phyloP scores from a whole-genome alignment of 2,888 invertebrate species.

The Campoletis raptor region DNA sequence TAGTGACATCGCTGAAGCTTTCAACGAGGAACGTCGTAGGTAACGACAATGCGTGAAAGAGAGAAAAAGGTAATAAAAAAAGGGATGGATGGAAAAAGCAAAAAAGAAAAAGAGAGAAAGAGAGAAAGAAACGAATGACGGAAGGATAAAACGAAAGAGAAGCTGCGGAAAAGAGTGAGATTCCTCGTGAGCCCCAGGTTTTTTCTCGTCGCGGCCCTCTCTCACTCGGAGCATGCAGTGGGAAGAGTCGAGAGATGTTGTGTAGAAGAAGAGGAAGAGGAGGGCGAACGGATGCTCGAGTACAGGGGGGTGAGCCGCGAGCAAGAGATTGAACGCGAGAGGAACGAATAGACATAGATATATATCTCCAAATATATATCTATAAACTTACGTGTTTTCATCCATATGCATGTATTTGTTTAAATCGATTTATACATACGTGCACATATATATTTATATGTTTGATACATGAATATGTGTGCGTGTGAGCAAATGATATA shows the following conservation, averaged over 20 bases:
- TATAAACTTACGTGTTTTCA: neutral
- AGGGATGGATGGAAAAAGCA: neutral
- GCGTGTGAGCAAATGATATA: neutral
- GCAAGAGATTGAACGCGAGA: constrained; percentile 62
- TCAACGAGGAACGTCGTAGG: constrained; percentile 1
- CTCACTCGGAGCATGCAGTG: constrained; percentile 40
- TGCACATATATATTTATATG: constrained; percentile 15
- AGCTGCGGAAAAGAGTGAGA: constrained; percentile 34
- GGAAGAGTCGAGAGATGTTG: constrained; percentile 39
- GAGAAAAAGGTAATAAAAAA: neutral
- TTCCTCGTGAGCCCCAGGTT: constrained; percentile 14
- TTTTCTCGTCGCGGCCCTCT: constrained; percentile 53
- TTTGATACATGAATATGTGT: neutral
- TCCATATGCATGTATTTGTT: constrained; percentile 15
- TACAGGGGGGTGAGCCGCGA: constrained; percentile 61
- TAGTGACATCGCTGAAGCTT: constrained; percentile 6
- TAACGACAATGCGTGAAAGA: constrained; percentile 9
- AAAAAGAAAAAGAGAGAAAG: constrained; percentile 44
- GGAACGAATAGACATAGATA: constrained; percentile 32
- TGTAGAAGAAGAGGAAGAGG: constrained; percentile 23
- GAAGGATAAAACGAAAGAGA: constrained; percentile 52
- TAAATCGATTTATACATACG: constrained; percentile 10
- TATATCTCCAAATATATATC: neutral
- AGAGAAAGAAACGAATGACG: constrained; percentile 1
- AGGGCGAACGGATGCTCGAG: constrained; percentile 51